Conservation (phyloP, 2,113 vertebrate species). For the Neolamprologus kungweensis region DNA sequence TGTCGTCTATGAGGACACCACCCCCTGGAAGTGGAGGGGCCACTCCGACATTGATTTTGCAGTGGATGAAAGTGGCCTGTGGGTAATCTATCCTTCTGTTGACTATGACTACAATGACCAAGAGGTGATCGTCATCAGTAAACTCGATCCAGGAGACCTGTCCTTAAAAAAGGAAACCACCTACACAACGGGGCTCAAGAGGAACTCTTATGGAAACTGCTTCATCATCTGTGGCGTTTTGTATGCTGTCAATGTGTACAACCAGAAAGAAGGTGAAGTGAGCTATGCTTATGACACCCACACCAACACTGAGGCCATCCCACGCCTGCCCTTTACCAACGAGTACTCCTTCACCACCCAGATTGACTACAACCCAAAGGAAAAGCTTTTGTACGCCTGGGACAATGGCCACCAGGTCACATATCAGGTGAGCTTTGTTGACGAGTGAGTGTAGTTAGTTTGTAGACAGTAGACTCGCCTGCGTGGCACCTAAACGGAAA, state of each 20-base stretch:
- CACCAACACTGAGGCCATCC: conserved; percentile 83
- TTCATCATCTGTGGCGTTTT: conserved; percentile 94
- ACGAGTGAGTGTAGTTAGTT: conserved; percentile 59
- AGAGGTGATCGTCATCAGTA: conserved; percentile 88
- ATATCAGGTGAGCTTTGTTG: conserved; percentile 82
- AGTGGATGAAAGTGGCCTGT: conserved; percentile 93
- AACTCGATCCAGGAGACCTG: conserved; percentile 86
- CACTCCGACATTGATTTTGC: conserved; percentile 97
- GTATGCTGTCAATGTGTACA: conserved; percentile 88
- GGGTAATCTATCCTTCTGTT: conserved; percentile 89
- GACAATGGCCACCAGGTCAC: conserved; percentile 96
- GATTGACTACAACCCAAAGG: conserved; percentile 96
- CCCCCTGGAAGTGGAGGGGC: conserved; percentile 95
- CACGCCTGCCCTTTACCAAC: conserved; percentile 86
- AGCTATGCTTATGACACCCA: conserved; percentile 93
- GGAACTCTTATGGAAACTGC: conserved; percentile 91
- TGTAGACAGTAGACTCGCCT: background rate
- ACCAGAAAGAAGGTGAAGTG: conserved; percentile 84
- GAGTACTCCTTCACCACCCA: conserved; percentile 87
- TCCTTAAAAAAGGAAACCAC: conserved; percentile 86
- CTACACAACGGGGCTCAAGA: conserved; percentile 86
- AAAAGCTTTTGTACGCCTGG: conserved; percentile 92
- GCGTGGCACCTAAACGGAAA: background rate
- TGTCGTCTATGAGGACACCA: conserved; percentile 88
- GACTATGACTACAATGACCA: conserved; percentile 85